A percentile compares a stretch with the other conserved stretches of the same genome.
Conservation (phyloP, 64 coral and sea anemone species). For the Trachythela sp. region DNA sequence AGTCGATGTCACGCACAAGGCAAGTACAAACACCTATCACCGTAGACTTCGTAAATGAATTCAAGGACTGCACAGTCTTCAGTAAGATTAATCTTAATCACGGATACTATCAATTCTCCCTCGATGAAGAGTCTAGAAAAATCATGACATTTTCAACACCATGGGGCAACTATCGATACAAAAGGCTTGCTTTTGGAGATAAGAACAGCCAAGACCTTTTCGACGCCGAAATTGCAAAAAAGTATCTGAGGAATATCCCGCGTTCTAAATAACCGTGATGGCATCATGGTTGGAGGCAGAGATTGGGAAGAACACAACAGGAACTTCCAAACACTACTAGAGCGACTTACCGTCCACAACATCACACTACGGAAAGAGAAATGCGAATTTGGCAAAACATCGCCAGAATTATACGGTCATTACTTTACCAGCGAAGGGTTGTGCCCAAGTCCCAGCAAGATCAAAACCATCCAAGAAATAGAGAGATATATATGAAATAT, state of each 20-base stretch:
- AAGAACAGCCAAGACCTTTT: slow-evolving; percentile 19
- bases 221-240: too few species aligned
- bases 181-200: neutral
- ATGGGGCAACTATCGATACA: slow-evolving; percentile 26
- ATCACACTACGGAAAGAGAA: slow-evolving; percentile 12
- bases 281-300: too few species aligned
- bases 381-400: slow-evolving; percentile 28
- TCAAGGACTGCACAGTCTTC: neutral
- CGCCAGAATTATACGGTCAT: slow-evolving; percentile 15
- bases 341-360: slow-evolving; percentile 26
- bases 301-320: neutral
- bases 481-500: too few species aligned
- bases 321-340: too few species aligned
- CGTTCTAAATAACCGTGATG: slow-evolving; percentile 23
- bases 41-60: neutral
- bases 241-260: neutral
- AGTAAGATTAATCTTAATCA: neutral
- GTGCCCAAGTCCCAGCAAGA: slow-evolving; percentile 19
- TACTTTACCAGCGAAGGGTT: neutral
- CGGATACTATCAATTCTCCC: neutral
- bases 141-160: neutral
- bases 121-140: slow-evolving; percentile 8
- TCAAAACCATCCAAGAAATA: neutral
- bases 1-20: neutral
- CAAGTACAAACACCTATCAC: neutral